Conservation (phyloP, 2,888 invertebrate genomes). For the Hyalella azteca region DNA sequence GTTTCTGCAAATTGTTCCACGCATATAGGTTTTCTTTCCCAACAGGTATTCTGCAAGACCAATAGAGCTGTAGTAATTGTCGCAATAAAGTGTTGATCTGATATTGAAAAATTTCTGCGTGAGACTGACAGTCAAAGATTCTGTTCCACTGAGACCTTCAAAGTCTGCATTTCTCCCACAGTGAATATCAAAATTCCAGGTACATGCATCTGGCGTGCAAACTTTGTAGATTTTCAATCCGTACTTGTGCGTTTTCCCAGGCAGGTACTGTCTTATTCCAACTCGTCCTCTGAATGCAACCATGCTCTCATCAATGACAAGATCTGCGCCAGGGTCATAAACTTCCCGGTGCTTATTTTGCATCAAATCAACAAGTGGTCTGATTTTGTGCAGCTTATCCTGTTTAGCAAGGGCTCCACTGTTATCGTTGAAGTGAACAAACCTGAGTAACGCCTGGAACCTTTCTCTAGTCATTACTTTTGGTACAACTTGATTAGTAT, state of each 20-base stretch:
- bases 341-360: constrained; percentile 27
- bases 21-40: constrained; percentile 40
- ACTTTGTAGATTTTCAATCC: constrained; percentile 42
- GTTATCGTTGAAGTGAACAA: constrained; percentile 41
- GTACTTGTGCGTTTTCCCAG: constrained; percentile 39
- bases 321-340: constrained; percentile 39
- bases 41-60: constrained; percentile 39
- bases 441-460: constrained; percentile 31
- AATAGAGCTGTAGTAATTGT: constrained; percentile 34
- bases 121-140: constrained; percentile 5
- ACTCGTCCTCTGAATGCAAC: constrained; percentile 42
- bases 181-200: constrained; percentile 41
- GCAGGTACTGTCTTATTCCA: constrained; percentile 30
- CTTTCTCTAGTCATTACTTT: constrained; percentile 41
- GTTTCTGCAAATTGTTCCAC: constrained; percentile 39
- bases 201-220: constrained; percentile 40
- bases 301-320: constrained; percentile 41
- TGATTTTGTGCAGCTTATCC: constrained; percentile 31
- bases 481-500: constrained; percentile 45
- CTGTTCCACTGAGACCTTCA: constrained; percentile 27
- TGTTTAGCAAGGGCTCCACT: background rate
- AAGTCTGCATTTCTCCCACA: constrained; percentile 5
- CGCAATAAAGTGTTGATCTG: constrained; percentile 12
- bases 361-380: constrained; percentile 24
- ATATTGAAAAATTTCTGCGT: constrained; percentile 20